Base-by-base conservation (phyloP, 53 echinoderm and acorn worm genomes). In the Apostichopus leukothele region DNA sequence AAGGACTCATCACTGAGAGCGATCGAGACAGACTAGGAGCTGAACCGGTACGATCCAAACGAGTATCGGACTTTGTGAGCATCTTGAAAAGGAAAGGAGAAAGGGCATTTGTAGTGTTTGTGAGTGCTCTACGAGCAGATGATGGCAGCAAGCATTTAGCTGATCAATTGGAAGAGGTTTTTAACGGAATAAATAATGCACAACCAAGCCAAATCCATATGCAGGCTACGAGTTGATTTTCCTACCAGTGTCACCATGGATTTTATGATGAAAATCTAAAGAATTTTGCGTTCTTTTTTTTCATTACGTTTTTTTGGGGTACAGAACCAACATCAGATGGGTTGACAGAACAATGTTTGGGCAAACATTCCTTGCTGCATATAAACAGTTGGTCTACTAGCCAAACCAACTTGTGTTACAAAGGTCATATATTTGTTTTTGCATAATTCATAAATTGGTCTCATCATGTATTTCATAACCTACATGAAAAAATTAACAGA, bases 61-160 rank as follows among this genome's bases (percentile, higher is more conserved):
- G 57, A 23, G 85, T 85, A 10, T 22, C 50, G 0, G 18, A 67
- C 13, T 85, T 85, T 67, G 85, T 85, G 13, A 85, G 67, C 67
- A 85, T 85, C 13, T 60, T 85, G 22, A 85, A 85, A 13, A 25
- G 85, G 27, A 25, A 60, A n/a, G 61, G 63, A 5, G 50, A 50
- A 4, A 85, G 67, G 60, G 85, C 66, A 50, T 85, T 85, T 85
- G 85, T 51, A 50, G 85, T 67, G 7, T 85, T 85, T 85, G 67
- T 85, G 1, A 67, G 51, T 8, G n/a, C 50, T 85, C 10, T 85
- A 27, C 55, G 66, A 13, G 50, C 7, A 1, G 61, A 85, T 16
- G 67, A 63, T 14, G 85, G 85, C 6, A 85, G 85, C 85, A 85
- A 18, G 27, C 85, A 85, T 67, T 51, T 85, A 4, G 85, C 85